Base-by-base conservation (phyloP, 2,797 vertebrate species). In the Catamblyrhynchus diadema region DNA sequence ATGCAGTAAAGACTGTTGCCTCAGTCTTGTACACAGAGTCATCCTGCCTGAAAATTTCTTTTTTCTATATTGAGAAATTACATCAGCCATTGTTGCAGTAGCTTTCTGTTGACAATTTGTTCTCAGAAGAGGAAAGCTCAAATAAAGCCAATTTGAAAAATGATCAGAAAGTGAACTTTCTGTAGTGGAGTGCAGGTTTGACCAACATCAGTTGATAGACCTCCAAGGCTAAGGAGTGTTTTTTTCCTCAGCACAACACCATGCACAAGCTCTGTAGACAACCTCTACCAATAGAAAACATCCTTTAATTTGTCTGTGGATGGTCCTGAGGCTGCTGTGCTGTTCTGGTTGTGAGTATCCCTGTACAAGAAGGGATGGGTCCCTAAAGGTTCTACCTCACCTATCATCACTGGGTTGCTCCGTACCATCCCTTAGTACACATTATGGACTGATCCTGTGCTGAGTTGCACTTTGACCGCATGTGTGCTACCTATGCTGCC, bases 1-100 rank as follows among this genome's bases (percentile, higher is more conserved):
- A 54, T 54, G 15, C 5, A 14, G 3, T 21, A 67, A 44, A 73
- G 12, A 23, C 4, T 0, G 0, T 51, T 64, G 8, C 54, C 23
- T 67, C 22, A 13, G 7, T 32, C 12, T 14, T 69, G 17, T 51
- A 56, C 9, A 24, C 4, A 8, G 27, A 60, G 19, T 80, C 35
- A 83, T 50, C 12, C 22, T 88, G 21, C 16, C 51, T 50, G 22
- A 71, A 84, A 77, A 23, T 30, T 33, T 72, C 6, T 65, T 15
- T 37, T 65, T 37, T 69, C 6, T 47, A 0, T 39, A 19, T 27
- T 50, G 18, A 74, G 48, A 6, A 61, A 37, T 22, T 37, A 0
- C 37, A 16, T 60, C 60, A 65, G 14, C 12, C 4, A 2, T 59
- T 72, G 32, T 51, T 83, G 18, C 17, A 54, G 24, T 23, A 66